These are phyloP conservation scores for Busseola fusca DNA, from an alignment of 2,888 invertebrate species.

Conservation along the genomic window DNA sequence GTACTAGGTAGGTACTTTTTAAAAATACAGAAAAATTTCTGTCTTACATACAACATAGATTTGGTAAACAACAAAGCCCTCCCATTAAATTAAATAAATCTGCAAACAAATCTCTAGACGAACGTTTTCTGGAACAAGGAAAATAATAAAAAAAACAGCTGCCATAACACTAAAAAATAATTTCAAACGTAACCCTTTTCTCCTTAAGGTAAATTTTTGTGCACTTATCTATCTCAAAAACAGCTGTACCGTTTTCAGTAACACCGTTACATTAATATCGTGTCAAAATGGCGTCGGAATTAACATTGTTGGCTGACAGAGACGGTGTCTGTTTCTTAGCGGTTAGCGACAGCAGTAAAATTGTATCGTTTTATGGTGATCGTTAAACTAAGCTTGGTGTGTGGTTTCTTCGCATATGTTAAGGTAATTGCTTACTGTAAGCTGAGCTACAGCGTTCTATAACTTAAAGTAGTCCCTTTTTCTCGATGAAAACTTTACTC, in stretches of 20 bases:
- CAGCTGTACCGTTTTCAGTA: conserved; percentile 37
- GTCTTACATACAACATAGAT: not conserved
- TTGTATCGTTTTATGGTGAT: conserved; percentile 79
- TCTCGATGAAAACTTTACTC: conserved; percentile 1
- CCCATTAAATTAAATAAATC: conserved; percentile 30
- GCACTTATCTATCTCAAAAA: conserved; percentile 48
- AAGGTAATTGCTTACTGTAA: conserved; percentile 31
- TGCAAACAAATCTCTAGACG: conserved; percentile 18
- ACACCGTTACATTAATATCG: conserved; percentile 42
- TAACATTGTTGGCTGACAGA: conserved; percentile 54
- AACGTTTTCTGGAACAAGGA: conserved; percentile 32
- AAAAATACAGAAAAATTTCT: not conserved
- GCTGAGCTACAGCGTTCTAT: conserved; percentile 29
- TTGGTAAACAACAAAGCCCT: conserved; percentile 8
- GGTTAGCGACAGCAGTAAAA: conserved; percentile 73
- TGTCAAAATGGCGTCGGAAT: conserved; percentile 41
- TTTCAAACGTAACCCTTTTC: conserved; percentile 33
- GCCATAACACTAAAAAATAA: conserved; percentile 51
- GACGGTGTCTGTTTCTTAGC: conserved; percentile 55
- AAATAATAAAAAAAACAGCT: conserved; percentile 36
- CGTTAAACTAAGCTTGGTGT: conserved; percentile 79
- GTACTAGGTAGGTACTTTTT: not conserved
- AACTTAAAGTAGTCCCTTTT: not conserved
- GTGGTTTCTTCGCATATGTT: conserved; percentile 71
- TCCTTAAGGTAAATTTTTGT: conserved; percentile 34